Conservation (phyloP, 2,113 vertebrate genomes). For the Campylomormyrus tamandua region DNA sequence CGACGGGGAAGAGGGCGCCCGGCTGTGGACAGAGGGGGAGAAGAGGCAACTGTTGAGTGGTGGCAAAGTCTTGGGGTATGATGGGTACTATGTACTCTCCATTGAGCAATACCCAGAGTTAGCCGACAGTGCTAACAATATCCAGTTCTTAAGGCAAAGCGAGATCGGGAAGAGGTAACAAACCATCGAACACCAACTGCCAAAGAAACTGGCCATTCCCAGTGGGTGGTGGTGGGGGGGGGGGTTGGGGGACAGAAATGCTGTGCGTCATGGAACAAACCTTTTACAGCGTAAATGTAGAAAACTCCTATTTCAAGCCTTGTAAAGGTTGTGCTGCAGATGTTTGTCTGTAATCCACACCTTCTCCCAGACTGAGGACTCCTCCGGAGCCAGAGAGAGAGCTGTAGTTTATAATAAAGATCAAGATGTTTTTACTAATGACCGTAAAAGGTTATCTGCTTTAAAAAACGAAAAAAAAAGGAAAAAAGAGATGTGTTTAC, state of each 20-base stretch:
- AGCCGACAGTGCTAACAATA: slow-evolving; percentile 92
- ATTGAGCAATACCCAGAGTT: slow-evolving; percentile 98
- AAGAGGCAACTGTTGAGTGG: slow-evolving; percentile 92
- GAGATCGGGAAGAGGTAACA: slow-evolving; percentile 99
- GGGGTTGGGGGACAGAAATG: slow-evolving; percentile 47
- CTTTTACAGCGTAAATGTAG: slow-evolving; percentile 55
- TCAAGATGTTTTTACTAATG: slow-evolving; percentile 67
- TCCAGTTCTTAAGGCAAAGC: slow-evolving; percentile 96
- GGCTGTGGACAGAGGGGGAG: slow-evolving; percentile 94
- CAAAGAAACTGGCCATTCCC: slow-evolving; percentile 66
- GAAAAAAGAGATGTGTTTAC: slow-evolving; percentile 88
- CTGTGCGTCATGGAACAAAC: slow-evolving; percentile 72
- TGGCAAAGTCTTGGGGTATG: slow-evolving; percentile 90
- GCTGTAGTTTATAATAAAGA: slow-evolving; percentile 55
- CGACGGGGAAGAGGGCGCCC: slow-evolving; percentile 86
- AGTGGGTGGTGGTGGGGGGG: slow-evolving; percentile 39
- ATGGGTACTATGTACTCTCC: slow-evolving; percentile 97
- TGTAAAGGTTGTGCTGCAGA: slow-evolving; percentile 72
- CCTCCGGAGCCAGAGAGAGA: slow-evolving; percentile 65
- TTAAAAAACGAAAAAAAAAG: slow-evolving; percentile 61
- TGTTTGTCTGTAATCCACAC: slow-evolving; percentile 78
- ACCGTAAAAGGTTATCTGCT: slow-evolving; percentile 80
- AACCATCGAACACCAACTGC: slow-evolving; percentile 60
- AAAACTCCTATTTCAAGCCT: slow-evolving; percentile 67
- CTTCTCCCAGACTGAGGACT: slow-evolving; percentile 62